Base-by-base conservation (phyloP, 30 jellyfish, hydroid and myxozoan species). In the Aurelia aurita complex sp. Pacific region DNA sequence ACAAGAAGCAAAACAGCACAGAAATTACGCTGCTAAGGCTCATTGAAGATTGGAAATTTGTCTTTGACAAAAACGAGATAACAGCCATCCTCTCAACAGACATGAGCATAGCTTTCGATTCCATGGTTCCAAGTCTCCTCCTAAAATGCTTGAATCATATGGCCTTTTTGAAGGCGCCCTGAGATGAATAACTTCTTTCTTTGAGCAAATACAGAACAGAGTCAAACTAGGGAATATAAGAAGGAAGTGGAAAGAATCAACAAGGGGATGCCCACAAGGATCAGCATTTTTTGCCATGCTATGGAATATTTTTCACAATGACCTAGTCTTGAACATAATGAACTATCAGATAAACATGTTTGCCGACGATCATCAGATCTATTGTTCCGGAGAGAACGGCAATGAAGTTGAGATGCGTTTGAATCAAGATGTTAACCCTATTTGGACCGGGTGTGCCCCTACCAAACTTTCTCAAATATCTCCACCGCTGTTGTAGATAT, bases 211-310 rank as follows among this genome's bases (percentile, higher is more conserved):
- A 23, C 29, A 23, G 29, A 23, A 23, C 29, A 23, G 29, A 23
- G 29, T 23, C 29, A 23, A 23, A 23, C 29, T 23, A n/a, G n/a
- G n/a, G n/a, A n/a, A n/a, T n/a, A n/a, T n/a, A 69, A 81, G 83
- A 69, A 81, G 84, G 33, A 84, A 81, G 55, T 81, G 91, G 91
- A 81, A 52, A 70, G 83, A 55, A 81, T 50, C 91, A 81, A 81
- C 66, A 51, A 81, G 91, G 55, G 91, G 91, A 53, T 81, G 91
- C 76, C 91, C 84, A 51, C 84, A 81, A 81, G 91, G 83, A 54
- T 81, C 91, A 42, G 77, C 91, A 42, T 67, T 81, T 61, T 74
- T 83, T 50, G 76, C 83, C 67, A 55, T 81, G 91, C 83, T 23
- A 23, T 23, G 29, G 29, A 23, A 23, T 23, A 23, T 23, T 23